Base-by-base conservation (phyloP, 2,113 vertebrate species). In the Turdus rufiventris region DNA sequence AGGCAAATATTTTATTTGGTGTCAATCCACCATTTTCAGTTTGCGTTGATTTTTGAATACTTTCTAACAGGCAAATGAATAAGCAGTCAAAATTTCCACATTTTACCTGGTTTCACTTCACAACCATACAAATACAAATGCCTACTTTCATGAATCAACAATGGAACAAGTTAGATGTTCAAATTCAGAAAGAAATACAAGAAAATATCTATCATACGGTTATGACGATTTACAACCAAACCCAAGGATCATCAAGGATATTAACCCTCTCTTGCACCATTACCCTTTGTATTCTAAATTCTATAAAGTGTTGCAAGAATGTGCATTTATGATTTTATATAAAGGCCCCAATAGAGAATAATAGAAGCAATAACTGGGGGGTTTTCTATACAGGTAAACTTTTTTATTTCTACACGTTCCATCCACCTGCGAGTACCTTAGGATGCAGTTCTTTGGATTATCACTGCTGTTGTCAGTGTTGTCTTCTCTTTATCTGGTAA, bases 1-100 rank as follows among this genome's bases (percentile, higher is more conserved):
- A 88, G 63, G 43, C 31, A 92, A 91, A 89, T 93, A 83, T 93
- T 91, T 92, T 86, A 79, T 88, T 93, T 94, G 87, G 84, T 91
- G 66, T 91, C 78, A 91, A 47, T 89, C 76, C 78, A 94, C 73
- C 20, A 75, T 33, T 65, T 79, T 77, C 54, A 78, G 66, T 83
- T 85, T 88, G 43, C 66, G 78, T 42, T 89, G 54, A 85, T 36
- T 94, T 93, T 80, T 75, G 8, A 91, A 0, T 57, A 85, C 36
- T 17, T 82, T 74, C 54, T 76, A 91, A 79, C 11, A 88, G 60
- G 61, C 42, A 94, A 92, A 91, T 23, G 76, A 93, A 78, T 50
- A 91, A 51, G 51, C 45, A 83, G 47, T 40, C 73, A 77, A 75
- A 92, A 88, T 65, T 71, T 93, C 83, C 58, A 81, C 73, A n/a